A percentile compares a stretch with the other conserved stretches of the same genome.
phyloP scores from a whole-genome alignment of 1,140 invertebrate genomes.

The Panulirus ornatus region DNA sequence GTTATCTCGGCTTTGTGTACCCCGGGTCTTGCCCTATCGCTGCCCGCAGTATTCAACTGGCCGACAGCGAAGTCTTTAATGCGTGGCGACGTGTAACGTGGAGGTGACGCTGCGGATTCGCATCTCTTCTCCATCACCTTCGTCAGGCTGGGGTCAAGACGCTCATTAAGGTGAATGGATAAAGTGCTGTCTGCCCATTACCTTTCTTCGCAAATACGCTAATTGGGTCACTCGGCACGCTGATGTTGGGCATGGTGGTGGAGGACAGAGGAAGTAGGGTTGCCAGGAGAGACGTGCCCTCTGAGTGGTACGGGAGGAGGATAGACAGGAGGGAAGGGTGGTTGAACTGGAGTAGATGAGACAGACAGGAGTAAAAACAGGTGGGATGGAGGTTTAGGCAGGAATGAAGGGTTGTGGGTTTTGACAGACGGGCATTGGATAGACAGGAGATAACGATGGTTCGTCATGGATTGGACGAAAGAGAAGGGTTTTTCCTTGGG shows the following conservation, averaged over 20 bases:
- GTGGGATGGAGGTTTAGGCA: too few species aligned
- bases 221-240: conserved; percentile 12
- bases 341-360: too few species aligned
- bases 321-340: not conserved
- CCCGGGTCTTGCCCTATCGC: not conserved
- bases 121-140: not conserved
- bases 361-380: too few species aligned
- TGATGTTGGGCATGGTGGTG: not conserved
- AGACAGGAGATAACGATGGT: too few species aligned
- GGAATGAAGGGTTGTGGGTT: too few species aligned
- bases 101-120: not conserved
- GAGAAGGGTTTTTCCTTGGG: too few species aligned
- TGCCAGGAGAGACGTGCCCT: not conserved
- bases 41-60: not conserved
- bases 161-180: conserved; percentile 29
- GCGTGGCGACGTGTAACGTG: not conserved
- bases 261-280: not conserved
- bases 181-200: conserved; percentile 22
- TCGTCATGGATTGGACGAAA: too few species aligned
- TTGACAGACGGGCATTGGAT: too few species aligned
- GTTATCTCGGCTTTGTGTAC: not conserved
- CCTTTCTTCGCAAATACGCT: conserved; percentile 9
- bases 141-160: not conserved
- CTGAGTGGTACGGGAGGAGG: not conserved
- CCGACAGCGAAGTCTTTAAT: not conserved